A percentile compares a stretch with the other conserved stretches of the same genome.
These are phyloP conservation scores for Turnix velox DNA, from an alignment of 2,113 vertebrate genomes.

Conservation along the genomic window DNA sequence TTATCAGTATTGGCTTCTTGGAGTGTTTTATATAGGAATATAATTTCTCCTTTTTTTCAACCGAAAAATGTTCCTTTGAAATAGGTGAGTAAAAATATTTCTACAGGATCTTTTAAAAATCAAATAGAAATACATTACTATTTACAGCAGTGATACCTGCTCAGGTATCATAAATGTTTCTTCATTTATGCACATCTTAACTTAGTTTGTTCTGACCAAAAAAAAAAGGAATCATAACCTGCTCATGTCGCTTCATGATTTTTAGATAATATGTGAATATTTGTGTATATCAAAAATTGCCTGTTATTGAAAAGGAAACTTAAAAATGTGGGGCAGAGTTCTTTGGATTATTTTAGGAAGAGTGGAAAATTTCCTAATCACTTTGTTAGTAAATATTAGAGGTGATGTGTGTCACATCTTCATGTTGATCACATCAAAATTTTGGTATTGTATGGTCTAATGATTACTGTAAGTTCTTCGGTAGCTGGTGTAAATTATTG, in stretches of 20 bases:
- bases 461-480: not conserved
- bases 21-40: not conserved
- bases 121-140: not conserved
- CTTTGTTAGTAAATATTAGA: not conserved
- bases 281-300: not conserved
- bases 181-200: not conserved
- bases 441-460: not conserved
- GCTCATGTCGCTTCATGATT: not conserved
- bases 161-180: not conserved
- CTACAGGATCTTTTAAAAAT: not conserved
- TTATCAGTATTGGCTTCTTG: not conserved
- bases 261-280: not conserved
- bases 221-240: not conserved
- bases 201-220: not conserved
- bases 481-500: not conserved
- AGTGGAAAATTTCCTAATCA: not conserved
- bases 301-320: not conserved
- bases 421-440: not conserved
- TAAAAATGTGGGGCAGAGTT: not conserved
- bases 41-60: not conserved
- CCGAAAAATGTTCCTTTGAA: not conserved
- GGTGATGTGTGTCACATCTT: not conserved
- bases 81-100: not conserved
- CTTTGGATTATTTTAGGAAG: not conserved
- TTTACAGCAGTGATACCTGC: not conserved